Conservation (phyloP, 2,797 vertebrate species). For the Platyrinchus mystaceus region DNA sequence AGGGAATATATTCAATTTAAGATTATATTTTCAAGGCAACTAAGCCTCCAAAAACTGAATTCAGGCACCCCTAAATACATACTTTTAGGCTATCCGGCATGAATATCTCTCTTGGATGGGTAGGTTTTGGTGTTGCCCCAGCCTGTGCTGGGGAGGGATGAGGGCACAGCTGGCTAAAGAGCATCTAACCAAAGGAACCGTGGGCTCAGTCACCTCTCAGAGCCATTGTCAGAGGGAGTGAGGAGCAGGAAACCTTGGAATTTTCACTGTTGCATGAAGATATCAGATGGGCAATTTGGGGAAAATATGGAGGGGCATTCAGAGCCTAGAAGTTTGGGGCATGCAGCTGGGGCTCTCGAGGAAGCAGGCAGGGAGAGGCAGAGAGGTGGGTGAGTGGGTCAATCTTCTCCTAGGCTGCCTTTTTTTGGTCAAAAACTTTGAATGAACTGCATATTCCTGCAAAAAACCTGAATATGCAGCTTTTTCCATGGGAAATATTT, state of each 20-base stretch:
- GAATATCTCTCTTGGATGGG: not conserved
- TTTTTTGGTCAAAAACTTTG: not conserved
- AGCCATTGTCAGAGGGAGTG: accelerated
- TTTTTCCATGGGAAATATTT: not conserved
- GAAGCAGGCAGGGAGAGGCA: not conserved
- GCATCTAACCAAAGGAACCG: not conserved
- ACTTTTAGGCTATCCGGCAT: not conserved
- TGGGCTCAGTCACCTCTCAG: not conserved
- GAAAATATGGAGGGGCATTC: not conserved
- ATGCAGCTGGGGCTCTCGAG: accelerated
- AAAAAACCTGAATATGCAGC: not conserved
- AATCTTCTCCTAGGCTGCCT: not conserved
- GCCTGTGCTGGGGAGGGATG: accelerated
- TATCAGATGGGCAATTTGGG: not conserved
- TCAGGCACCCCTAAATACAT: not conserved
- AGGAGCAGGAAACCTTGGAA: not conserved
- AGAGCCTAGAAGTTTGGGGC: not conserved
- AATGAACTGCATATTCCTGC: not conserved
- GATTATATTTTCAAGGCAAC: not conserved
- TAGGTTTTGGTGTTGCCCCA: not conserved
- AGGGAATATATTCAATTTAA: not conserved
- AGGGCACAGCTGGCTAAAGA: accelerated
- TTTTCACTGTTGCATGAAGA: not conserved
- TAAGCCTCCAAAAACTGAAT: not conserved
- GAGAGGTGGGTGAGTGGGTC: not conserved